Evolutionary conservation across 2,113 vertebrate genomes (phyloP), one percentile per base, ranked within the genome.

Genomic region (Anarhynchus alexandrinus): DNA sequence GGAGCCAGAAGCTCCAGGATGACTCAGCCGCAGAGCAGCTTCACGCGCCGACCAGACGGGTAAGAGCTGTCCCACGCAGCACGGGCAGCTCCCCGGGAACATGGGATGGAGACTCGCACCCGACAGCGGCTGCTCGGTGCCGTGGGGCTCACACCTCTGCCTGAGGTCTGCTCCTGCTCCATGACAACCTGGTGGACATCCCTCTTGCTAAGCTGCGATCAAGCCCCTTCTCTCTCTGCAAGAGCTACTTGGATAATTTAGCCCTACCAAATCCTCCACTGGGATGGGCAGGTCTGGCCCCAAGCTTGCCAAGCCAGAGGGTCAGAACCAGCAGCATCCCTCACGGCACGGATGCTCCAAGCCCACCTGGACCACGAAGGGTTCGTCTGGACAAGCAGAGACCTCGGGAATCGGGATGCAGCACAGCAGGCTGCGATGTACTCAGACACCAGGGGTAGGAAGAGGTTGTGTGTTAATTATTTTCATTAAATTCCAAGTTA

Each of bases 1-100:
- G 40, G 82, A 79, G 82, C 65, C 5, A 21, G 85, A 74, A 85
- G 74, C 88, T 88, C 52, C 52, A 15, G 87, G 45, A 82, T 90
- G 94, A 93, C 61, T 86, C 92, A 90, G 55, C 3, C 11, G 1
- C 27, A 23, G 86, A 90, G 70, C 88, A 55, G 66, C 79, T 86
- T 64, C 0, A 0, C 45, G 79, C 1, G 0, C 47, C 2, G 0
- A 30, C 22, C 82, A 61, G 67, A 19, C 0, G 7, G 71, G n/a
- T 11, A 32, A 72, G 79, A 92, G 80, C 42, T 67, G 80, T 62
- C 81, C 84, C 87, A 88, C 1, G 1, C 34, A 64, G 90, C 65
- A 12, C 54, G 30, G 58, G 73, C 82, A 57, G 82, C 67, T 91
- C 81, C 79, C 74, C 1, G 5, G 61, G 32, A 62, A 49, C 55